These are phyloP conservation scores for Hirudinaria manillensis DNA, from an alignment of 2,888 invertebrate species.

Conservation along the genomic window DNA sequence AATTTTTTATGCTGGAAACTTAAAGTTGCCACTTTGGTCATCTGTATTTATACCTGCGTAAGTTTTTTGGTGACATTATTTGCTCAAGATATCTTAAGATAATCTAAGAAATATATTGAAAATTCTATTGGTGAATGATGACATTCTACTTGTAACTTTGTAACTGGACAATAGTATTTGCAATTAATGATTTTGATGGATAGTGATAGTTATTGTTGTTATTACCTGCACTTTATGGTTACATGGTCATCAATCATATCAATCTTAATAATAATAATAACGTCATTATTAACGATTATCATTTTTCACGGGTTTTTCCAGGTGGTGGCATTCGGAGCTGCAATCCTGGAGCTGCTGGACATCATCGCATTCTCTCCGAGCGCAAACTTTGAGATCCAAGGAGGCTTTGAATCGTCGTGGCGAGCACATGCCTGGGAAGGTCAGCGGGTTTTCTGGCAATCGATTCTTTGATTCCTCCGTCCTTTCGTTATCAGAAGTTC, in stretches of 20 bases:
- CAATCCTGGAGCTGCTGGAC: slow-evolving; percentile 43
- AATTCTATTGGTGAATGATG: too few species aligned
- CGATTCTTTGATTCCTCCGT: too few species aligned
- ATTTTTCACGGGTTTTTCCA: neutral
- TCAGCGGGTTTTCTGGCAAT: slow-evolving; percentile 34
- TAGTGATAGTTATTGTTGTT: too few species aligned
- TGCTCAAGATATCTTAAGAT: too few species aligned
- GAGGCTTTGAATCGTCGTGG: slow-evolving; percentile 49
- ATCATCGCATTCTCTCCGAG: slow-evolving; percentile 44
- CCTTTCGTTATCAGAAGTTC: too few species aligned
- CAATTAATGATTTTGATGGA: too few species aligned
- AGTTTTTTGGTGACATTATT: slow-evolving; percentile 28
- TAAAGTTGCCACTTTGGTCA: slow-evolving; percentile 39
- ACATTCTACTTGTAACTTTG: too few species aligned
- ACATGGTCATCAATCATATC: slow-evolving; percentile 8
- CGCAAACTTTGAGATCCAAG: slow-evolving; percentile 46
- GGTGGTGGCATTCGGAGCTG: slow-evolving; percentile 34
- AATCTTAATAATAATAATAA: neutral
- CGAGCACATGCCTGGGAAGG: slow-evolving; percentile 52
- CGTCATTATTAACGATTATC: neutral
- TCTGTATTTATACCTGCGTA: slow-evolving; percentile 36
- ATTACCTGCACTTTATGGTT: too few species aligned
- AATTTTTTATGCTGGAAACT: slow-evolving; percentile 42
- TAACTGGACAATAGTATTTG: too few species aligned
- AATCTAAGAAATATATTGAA: too few species aligned